Percentiles rank a stretch among this genome's conserved stretches.
Conservation (phyloP, 1,140 invertebrate species). For the Drosophila repletoides region DNA sequence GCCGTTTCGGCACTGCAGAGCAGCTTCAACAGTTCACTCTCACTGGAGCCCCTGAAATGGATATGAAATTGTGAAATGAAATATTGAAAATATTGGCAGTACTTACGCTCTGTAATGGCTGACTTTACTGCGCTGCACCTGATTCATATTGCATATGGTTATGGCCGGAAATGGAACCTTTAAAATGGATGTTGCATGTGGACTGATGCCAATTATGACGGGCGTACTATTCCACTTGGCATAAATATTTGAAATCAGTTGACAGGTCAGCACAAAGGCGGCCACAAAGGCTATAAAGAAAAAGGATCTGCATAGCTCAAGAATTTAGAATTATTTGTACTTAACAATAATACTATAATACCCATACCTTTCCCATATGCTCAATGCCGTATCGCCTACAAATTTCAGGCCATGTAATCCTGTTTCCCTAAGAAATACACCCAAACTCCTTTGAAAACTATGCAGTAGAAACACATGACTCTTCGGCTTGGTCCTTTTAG, state of each 20-base stretch:
- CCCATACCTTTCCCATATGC: slow-evolving; percentile 86
- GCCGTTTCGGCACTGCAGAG: slow-evolving; percentile 39
- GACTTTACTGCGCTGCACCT: slow-evolving; percentile 85
- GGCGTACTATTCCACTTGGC: slow-evolving; percentile 87
- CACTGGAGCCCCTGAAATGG: slow-evolving; percentile 45
- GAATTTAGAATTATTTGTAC: not conserved
- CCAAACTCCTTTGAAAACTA: slow-evolving; percentile 43
- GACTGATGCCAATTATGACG: slow-evolving; percentile 88
- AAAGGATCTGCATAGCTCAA: slow-evolving; percentile 42
- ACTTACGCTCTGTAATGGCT: slow-evolving; percentile 53
- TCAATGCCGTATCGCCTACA: slow-evolving; percentile 86
- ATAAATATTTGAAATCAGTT: slow-evolving; percentile 88
- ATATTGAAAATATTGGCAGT: not conserved
- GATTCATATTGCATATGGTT: slow-evolving; percentile 92
- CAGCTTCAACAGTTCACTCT: slow-evolving; percentile 43
- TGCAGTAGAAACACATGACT: slow-evolving; percentile 19
- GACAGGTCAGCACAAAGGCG: slow-evolving; percentile 85
- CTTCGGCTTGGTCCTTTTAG: not conserved
- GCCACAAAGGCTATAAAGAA: slow-evolving; percentile 84
- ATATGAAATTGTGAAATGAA: not conserved
- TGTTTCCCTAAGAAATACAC: slow-evolving; percentile 85
- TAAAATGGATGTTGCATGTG: slow-evolving; percentile 85
- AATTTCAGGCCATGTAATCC: slow-evolving; percentile 89
- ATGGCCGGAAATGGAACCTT: slow-evolving; percentile 90
- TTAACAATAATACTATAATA: not conserved